These are phyloP conservation scores for Decapterus maruadsi DNA, from an alignment of 2,797 vertebrate species.

Conservation along the genomic window DNA sequence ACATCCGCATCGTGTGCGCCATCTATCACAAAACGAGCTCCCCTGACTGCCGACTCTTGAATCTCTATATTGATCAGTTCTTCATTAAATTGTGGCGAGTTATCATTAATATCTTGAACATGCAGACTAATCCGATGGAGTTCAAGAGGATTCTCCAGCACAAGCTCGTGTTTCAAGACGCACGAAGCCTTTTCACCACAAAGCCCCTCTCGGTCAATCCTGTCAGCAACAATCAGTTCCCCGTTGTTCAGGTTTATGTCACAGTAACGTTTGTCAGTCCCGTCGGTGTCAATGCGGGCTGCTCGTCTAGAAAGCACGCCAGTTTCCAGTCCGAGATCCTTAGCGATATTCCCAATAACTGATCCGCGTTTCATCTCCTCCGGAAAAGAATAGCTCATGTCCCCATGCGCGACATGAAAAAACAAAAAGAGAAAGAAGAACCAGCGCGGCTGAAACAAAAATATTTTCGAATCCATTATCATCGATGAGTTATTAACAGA, in stretches of 20 bases:
- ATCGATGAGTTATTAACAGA: too few species aligned
- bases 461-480: neutral
- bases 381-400: conserved; percentile 51
- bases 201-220: conserved; percentile 77
- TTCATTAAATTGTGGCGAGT: conserved; percentile 79
- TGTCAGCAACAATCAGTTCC: conserved; percentile 68
- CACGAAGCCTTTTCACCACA: conserved; percentile 75
- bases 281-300: conserved; percentile 66
- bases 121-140: conserved; percentile 74
- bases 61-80: conserved; percentile 78
- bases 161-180: conserved; percentile 78
- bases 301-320: conserved; percentile 41
- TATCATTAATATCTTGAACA: conserved; percentile 86
- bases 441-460: neutral
- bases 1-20: conserved; percentile 75
- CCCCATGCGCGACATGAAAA: conserved; percentile 23
- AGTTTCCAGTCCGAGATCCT: conserved; percentile 68
- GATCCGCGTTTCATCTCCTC: conserved; percentile 65
- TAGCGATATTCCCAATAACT: conserved; percentile 65
- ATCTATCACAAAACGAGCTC: conserved; percentile 68
- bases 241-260: conserved; percentile 67
- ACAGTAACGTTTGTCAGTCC: conserved; percentile 57
- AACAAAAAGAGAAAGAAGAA: conserved; percentile 16
- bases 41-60: conserved; percentile 37
- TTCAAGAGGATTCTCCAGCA: conserved; percentile 83